Conservation (phyloP, 1,140 invertebrate genomes). For the Zaprionus lachaisei region DNA sequence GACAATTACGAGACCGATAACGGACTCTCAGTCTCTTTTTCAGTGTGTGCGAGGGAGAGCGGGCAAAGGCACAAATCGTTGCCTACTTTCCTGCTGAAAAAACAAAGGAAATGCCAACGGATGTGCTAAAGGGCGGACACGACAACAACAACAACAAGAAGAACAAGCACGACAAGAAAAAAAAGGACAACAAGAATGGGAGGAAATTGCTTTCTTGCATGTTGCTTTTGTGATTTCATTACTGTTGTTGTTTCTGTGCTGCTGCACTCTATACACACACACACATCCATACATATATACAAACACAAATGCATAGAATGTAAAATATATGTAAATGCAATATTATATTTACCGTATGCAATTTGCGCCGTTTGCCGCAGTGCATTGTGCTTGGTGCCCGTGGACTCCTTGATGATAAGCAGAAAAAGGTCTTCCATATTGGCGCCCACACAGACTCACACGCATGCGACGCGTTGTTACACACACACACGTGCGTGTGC, state of each 20-base stretch:
- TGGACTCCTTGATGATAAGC: conserved; percentile 91
- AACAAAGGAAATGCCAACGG: conserved; percentile 43
- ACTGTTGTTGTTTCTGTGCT: conserved; percentile 22
- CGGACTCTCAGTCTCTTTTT: background rate
- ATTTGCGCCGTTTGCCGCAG: conserved; percentile 91
- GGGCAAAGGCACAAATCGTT: conserved; percentile 32
- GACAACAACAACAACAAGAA: conserved; percentile 7
- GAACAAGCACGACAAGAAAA: conserved; percentile 8
- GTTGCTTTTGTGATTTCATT: conserved; percentile 30
- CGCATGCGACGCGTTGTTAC: conserved; percentile 15
- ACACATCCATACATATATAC: background rate
- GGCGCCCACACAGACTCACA: conserved; percentile 17
- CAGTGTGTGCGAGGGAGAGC: background rate
- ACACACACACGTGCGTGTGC: conserved; percentile 14
- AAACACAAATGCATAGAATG: background rate
- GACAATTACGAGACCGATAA: conserved; percentile 27
- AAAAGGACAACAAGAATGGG: conserved; percentile 15
- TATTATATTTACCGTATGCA: conserved; percentile 88
- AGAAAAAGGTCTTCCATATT: conserved; percentile 93
- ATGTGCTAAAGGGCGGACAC: conserved; percentile 43
- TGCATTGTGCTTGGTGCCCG: conserved; percentile 89
- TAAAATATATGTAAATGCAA: background rate
- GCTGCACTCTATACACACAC: background rate
- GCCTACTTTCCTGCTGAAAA: conserved; percentile 53
- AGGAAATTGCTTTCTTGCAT: conserved; percentile 62